phyloP scores from a whole-genome alignment of 2,888 invertebrate species.

The Eremobia ochroleuca region DNA sequence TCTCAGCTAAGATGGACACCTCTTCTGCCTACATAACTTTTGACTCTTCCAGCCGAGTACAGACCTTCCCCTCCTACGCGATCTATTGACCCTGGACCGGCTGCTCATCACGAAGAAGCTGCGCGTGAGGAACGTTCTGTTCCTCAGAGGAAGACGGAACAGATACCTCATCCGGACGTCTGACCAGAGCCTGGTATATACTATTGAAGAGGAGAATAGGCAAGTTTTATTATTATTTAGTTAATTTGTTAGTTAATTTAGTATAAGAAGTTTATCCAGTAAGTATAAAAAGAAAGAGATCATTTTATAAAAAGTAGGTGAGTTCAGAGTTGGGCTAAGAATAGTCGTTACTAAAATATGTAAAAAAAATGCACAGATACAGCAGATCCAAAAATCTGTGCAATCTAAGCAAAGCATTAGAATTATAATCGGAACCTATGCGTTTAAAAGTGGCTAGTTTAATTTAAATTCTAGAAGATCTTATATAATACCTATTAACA shows the following conservation, averaged over 20 bases:
- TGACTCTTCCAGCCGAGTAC: conserved; percentile 24
- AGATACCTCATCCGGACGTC: conserved; percentile 79
- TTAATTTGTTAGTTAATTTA: neutral
- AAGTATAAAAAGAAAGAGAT: too few species aligned
- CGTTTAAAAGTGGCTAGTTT: too few species aligned
- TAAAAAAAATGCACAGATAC: too few species aligned
- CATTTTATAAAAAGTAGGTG: too few species aligned
- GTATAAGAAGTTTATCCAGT: neutral
- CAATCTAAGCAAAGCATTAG: too few species aligned
- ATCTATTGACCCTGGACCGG: conserved; percentile 75
- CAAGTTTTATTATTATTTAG: conserved; percentile 34
- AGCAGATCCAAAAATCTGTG: too few species aligned
- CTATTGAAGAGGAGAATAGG: conserved; percentile 84
- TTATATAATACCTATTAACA: too few species aligned
- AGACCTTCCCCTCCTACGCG: conserved; percentile 69
- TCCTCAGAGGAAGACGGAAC: conserved; percentile 82
- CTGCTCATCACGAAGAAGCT: conserved; percentile 82
- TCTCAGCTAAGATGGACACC: neutral
- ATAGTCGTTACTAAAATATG: too few species aligned
- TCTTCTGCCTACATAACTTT: neutral
- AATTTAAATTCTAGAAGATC: too few species aligned
- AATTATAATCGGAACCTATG: too few species aligned
- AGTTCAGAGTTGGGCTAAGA: too few species aligned
- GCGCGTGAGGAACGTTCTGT: conserved; percentile 77
- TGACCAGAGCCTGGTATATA: conserved; percentile 79